Base-by-base conservation (phyloP, 2,888 invertebrate species). In the Pammene fasciana region DNA sequence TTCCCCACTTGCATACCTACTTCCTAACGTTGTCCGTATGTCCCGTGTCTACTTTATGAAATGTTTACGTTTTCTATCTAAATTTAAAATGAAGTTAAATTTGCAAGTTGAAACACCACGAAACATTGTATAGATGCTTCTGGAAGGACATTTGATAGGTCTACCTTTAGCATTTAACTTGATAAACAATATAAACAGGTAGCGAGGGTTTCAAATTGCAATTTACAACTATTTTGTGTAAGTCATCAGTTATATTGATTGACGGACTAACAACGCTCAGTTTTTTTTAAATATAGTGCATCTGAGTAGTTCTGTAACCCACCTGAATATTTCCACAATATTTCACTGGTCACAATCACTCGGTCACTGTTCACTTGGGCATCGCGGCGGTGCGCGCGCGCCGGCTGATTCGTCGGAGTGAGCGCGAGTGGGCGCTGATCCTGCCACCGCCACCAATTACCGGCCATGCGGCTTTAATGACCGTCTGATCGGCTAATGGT, bases 321-420 rank as follows among this genome's bases (percentile, higher is more conserved):
- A 89, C 89, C 89, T 88, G 86, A 80, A 74, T 71, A 72, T 70
- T 71, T 68, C 36, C 65, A 65, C 64, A 43, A 45, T 68, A 48
- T 56, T 64, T 48, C 72, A 72, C 72, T 73, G 67, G 62, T 78
- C 85, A 87, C 87, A 82, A 77, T 75, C 83, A 83, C 85, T 85
- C 79, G 81, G 78, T 82, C 79, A 82, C 82, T 79, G 74, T 74
- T 79, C 83, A 76, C 73, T 76, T 75, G 75, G 68, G 74, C 73
- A 75, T 72, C 62, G 74, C 72, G 73, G 67, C 67, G 62, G 72
- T 73, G 80, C 86, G 84, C 81, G 85, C 86, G 84, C 84, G 83
- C 83, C 83, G 80, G 75, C 83, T 84, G 80, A 80, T 80, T 81
- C 83, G 83, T 78, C 78, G 74, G 82, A 89, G 85, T 89, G 90